Conservation (phyloP, 2,888 invertebrate genomes). For the Nomada hirtipes region DNA sequence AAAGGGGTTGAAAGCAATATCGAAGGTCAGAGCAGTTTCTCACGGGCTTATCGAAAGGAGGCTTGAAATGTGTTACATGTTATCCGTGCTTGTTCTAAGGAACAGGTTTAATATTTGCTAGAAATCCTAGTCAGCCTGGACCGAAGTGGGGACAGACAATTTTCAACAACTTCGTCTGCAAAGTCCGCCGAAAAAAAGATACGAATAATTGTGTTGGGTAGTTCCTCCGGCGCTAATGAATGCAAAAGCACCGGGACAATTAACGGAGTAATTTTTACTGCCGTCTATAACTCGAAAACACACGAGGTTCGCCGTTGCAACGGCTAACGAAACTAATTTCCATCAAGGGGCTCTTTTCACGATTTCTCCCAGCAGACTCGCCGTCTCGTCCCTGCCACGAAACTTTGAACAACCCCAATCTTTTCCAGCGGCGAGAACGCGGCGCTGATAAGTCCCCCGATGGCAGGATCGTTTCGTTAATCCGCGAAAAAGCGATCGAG, state of each 20-base stretch:
- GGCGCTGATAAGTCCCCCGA: neutral
- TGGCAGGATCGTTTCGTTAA: neutral
- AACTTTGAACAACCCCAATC: constrained; percentile 26
- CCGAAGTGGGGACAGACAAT: neutral
- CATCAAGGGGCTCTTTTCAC: constrained; percentile 14
- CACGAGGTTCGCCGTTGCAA: neutral
- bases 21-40: neutral
- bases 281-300: neutral
- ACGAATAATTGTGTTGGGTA: neutral
- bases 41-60: too few relatives aligned
- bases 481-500: constrained; percentile 5
- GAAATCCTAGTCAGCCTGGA: too few relatives aligned
- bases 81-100: too few relatives aligned
- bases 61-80: too few relatives aligned
- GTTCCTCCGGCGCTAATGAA: neutral
- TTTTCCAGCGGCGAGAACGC: constrained; percentile 6
- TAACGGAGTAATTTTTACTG: neutral
- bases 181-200: neutral
- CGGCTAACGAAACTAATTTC: constrained; percentile 40
- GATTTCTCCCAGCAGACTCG: constrained; percentile 11
- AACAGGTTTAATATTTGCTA: too few relatives aligned
- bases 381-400: neutral
- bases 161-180: too few relatives aligned
- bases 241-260: neutral
- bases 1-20: neutral